Conservation (phyloP, 2,113 vertebrate genomes). For the Myotis davidii region DNA sequence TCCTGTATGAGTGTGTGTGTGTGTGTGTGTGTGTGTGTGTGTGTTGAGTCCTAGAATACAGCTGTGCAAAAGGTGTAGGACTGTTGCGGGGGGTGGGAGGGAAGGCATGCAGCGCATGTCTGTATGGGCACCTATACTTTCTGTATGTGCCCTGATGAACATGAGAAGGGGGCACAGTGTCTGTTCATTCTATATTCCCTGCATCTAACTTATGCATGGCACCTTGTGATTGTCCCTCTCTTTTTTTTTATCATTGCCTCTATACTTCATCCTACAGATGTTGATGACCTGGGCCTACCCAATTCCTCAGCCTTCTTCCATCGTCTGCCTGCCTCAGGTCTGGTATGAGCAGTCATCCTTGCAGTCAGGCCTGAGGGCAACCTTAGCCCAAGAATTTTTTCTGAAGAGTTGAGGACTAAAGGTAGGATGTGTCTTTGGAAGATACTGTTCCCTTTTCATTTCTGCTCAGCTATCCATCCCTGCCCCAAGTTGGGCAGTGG, state of each 20-base stretch:
- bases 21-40: too few relatives aligned
- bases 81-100: fast-evolving
- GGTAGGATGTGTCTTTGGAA: neutral
- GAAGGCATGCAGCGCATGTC: fast-evolving
- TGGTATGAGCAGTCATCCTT: neutral
- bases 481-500: neutral
- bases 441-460: neutral
- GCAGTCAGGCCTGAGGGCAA: neutral
- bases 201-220: fast-evolving
- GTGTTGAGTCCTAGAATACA: neutral
- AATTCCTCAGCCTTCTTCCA: neutral
- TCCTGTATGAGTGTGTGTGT: too few relatives aligned
- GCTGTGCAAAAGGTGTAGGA: neutral
- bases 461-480: neutral
- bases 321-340: neutral
- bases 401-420: too few relatives aligned
- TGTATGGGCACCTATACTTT: neutral
- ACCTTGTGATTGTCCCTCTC: neutral
- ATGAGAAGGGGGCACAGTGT: neutral
- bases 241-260: neutral
- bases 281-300: neutral
- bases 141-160: neutral
- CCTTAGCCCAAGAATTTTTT: neutral
- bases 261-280: neutral
- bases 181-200: neutral